A percentile compares a stretch with the other conserved stretches of the same genome.
phyloP scores from a whole-genome alignment of 2,797 vertebrate genomes.

The Petrocephalus sullivani region DNA sequence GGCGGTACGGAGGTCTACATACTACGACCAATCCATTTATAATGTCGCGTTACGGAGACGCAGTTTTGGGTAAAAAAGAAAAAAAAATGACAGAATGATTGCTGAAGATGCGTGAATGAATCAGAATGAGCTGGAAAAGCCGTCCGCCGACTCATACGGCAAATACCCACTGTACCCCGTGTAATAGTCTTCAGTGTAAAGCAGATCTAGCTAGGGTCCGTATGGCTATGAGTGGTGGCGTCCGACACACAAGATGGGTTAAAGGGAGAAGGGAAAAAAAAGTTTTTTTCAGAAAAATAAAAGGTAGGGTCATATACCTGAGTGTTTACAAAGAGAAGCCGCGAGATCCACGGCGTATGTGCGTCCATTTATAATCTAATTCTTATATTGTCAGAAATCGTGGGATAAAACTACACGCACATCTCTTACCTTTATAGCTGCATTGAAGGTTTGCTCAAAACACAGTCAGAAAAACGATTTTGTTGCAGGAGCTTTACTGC shows the following conservation, averaged over 20 bases:
- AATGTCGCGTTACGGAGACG: background rate
- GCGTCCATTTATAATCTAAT: background rate
- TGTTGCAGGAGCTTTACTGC: background rate
- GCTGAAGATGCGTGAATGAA: constrained; percentile 8
- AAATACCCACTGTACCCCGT: background rate
- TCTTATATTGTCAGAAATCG: background rate
- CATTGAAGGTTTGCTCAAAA: background rate
- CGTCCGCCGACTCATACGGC: background rate
- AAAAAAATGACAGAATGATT: background rate
- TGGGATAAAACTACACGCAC: background rate
- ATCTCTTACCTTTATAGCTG: background rate
- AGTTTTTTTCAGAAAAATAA: background rate
- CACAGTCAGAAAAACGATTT: background rate
- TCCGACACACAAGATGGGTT: background rate
- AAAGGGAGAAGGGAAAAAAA: background rate
- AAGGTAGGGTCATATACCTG: too few species aligned
- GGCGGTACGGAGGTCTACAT: background rate
- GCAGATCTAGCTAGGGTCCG: background rate
- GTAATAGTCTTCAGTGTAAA: background rate
- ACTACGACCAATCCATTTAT: constrained; percentile 5
- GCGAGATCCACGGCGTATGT: background rate
- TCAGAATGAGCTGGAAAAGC: background rate
- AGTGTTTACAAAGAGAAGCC: background rate
- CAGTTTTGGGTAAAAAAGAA: background rate
- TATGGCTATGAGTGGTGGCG: background rate